Evolutionary conservation across 2,797 vertebrate genomes (phyloP).

Genomic region (Amniataba percoides): DNA sequence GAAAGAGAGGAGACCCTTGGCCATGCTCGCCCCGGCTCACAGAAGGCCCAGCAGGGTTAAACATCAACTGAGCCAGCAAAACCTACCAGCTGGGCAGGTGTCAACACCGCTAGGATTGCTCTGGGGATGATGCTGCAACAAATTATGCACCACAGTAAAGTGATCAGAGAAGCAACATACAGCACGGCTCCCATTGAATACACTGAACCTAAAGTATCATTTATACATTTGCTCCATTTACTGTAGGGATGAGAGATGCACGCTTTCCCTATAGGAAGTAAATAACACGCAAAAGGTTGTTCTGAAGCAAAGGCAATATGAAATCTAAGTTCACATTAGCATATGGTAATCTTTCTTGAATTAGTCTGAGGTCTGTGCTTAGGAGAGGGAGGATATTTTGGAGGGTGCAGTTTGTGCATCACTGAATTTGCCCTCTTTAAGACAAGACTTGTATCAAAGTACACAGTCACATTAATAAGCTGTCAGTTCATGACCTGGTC

Average conservation of each 20-base stretch:
- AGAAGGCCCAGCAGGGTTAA: conserved; percentile 66
- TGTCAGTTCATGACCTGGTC: not conserved
- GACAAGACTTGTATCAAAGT: not conserved
- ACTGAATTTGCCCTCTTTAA: not conserved
- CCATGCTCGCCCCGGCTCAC: conserved; percentile 44
- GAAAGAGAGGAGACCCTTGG: conserved; percentile 70
- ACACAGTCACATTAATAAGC: not conserved
- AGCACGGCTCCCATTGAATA: conserved; percentile 1
- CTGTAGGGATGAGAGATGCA: not conserved
- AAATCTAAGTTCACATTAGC: conserved; percentile 37
- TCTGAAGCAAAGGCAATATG: conserved; percentile 1
- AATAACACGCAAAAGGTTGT: conserved; percentile 16
- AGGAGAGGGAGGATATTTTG: not conserved
- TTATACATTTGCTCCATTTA: not conserved
- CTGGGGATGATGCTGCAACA: conserved; percentile 22
- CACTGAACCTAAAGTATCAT: not conserved
- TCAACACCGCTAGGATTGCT: conserved; percentile 32
- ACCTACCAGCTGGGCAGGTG: conserved; percentile 61
- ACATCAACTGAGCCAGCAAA: conserved; percentile 57
- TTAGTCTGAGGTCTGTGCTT: not conserved
- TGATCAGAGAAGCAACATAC: conserved; percentile 15
- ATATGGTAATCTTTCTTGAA: conserved; percentile 8
- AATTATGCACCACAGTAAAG: conserved; percentile 23
- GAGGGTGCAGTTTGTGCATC: not conserved
- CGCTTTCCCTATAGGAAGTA: not conserved